Evolutionary conservation across 2,113 vertebrate species (phyloP).

Genomic region (Aspiorhynchus laticeps): DNA sequence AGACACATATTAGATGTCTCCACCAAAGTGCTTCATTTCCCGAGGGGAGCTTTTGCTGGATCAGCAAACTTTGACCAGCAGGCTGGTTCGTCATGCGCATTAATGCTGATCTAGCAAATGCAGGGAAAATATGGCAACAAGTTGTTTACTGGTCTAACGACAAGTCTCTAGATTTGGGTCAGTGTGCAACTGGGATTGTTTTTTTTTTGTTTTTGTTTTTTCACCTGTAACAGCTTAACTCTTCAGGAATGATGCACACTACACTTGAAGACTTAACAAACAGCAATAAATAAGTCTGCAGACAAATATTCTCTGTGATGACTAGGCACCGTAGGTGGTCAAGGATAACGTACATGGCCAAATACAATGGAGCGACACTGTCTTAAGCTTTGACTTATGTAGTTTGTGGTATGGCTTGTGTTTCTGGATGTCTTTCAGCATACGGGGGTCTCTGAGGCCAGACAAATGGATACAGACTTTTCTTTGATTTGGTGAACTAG

Average conservation of each 20-base stretch:
- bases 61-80: constrained; percentile 22
- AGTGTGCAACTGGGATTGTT: neutral
- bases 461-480: constrained; percentile 7
- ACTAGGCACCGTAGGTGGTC: neutral
- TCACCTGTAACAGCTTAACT: neutral
- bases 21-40: constrained; percentile 19
- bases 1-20: constrained; percentile 15
- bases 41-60: neutral
- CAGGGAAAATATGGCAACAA: neutral
- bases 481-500: constrained; percentile 20
- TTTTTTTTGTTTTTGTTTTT: neutral
- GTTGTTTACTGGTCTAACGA: neutral
- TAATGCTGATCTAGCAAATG: neutral
- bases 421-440: constrained; percentile 13
- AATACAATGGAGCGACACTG: neutral
- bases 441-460: neutral
- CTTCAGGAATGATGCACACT: neutral
- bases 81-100: neutral
- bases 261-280: neutral
- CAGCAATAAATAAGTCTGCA: neutral
- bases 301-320: neutral
- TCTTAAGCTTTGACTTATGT: neutral
- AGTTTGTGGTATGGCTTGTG: constrained; percentile 12
- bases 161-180: neutral
- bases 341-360: neutral